Percentiles rank a stretch among this genome's conserved stretches.
phyloP scores from a whole-genome alignment of 2,113 vertebrate species.

The Terrapene triunguis region DNA sequence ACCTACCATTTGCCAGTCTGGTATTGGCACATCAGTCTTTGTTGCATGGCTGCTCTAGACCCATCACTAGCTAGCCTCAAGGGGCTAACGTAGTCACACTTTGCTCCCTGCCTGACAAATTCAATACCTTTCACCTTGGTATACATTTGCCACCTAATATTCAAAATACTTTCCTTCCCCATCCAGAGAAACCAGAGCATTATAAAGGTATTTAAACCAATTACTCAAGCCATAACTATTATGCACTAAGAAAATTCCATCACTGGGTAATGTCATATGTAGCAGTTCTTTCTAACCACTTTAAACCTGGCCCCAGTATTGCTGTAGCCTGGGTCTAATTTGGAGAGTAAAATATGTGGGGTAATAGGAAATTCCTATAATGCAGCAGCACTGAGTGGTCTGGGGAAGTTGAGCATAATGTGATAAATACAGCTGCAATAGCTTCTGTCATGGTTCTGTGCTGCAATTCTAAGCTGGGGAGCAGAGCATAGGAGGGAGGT shows the following conservation, averaged over 20 bases:
- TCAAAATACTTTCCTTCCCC: fast-evolving
- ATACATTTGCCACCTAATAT: neutral
- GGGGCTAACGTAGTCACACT: neutral
- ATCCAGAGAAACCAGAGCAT: neutral
- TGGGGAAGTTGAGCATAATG: conserved; percentile 36
- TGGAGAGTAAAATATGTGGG: neutral
- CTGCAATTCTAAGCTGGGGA: neutral
- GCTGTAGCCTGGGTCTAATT: conserved; percentile 20
- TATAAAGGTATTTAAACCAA: neutral
- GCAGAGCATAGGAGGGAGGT: neutral
- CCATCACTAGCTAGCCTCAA: neutral
- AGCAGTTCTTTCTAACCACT: neutral
- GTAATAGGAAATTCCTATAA: neutral
- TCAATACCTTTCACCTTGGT: neutral
- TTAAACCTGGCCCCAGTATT: neutral
- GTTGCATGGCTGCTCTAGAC: neutral
- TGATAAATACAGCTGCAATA: neutral
- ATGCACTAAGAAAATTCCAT: conserved; percentile 35
- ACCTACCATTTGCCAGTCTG: neutral
- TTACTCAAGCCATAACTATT: neutral
- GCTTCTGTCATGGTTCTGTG: neutral
- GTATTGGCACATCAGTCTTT: neutral
- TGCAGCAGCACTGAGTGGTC: conserved; percentile 44
- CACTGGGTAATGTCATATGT: neutral
- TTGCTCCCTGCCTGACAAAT: neutral